Conservation (phyloP, 37 sponge, comb jelly and placozoan species). For the Cliona cf. orientalis region DNA sequence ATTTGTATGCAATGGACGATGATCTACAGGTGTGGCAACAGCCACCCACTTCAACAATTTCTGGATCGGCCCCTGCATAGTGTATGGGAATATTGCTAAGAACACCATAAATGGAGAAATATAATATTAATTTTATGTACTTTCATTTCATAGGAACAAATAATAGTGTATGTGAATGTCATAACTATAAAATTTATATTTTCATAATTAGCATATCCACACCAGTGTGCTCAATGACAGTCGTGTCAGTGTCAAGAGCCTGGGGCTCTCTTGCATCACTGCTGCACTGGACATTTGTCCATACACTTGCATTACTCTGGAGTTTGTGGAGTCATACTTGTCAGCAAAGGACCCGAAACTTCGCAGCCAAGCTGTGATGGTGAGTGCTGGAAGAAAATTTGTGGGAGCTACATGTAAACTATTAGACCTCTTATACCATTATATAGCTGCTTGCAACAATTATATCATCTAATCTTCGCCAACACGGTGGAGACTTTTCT, state of each 20-base stretch:
- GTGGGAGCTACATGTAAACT: background rate
- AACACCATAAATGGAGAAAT: too few species aligned
- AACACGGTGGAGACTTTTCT: background rate
- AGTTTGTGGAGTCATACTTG: background rate
- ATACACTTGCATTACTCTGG: slow-evolving; percentile 9
- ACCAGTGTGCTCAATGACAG: too few species aligned
- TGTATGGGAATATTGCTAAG: too few species aligned
- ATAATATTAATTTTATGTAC: too few species aligned
- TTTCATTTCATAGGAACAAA: too few species aligned
- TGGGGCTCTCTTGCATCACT: slow-evolving; percentile 52
- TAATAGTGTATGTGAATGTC: too few species aligned
- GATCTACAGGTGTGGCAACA: too few species aligned
- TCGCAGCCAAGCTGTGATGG: slow-evolving; percentile 30
- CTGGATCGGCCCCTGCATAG: too few species aligned
- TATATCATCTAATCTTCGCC: slow-evolving; percentile 22
- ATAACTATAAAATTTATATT: too few species aligned
- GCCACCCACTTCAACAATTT: too few species aligned
- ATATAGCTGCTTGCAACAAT: slow-evolving; percentile 37
- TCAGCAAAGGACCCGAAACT: slow-evolving; percentile 54
- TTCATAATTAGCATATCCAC: too few species aligned
- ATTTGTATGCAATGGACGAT: too few species aligned
- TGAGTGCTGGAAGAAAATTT: background rate
- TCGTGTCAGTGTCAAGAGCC: slow-evolving; percentile 48
- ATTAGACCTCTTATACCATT: background rate
- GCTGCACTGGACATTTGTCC: slow-evolving; percentile 34